Evolutionary conservation across 2,888 invertebrate genomes (phyloP).

Genomic region (Trypoxylon attenuatum): DNA sequence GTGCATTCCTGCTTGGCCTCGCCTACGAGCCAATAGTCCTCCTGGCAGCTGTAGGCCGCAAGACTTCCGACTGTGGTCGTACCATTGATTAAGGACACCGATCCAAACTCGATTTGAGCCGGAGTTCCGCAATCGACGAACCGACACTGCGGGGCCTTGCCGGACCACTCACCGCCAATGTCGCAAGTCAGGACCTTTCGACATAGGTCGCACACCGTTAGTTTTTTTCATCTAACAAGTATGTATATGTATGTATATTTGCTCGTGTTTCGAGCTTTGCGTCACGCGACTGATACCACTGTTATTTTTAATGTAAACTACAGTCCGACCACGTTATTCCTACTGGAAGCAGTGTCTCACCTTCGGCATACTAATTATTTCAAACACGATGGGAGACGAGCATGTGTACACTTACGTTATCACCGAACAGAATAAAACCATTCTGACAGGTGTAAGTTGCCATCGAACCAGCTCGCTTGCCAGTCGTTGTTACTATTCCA

Average conservation of each 20-base stretch:
- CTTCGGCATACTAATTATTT: slow-evolving; percentile 2
- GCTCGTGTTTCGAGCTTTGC: background rate
- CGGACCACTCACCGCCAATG: slow-evolving; percentile 90
- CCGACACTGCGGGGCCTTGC: slow-evolving; percentile 86
- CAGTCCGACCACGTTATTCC: background rate
- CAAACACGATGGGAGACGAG: no score
- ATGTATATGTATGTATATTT: no score
- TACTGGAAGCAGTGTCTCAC: background rate
- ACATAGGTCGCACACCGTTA: slow-evolving; percentile 16
- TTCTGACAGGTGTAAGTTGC: slow-evolving; percentile 88
- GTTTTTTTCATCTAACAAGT: slow-evolving; percentile 5
- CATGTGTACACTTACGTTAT: slow-evolving; percentile 85
- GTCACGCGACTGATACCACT: background rate
- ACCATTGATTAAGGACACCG: slow-evolving; percentile 83
- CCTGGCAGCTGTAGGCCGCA: slow-evolving; percentile 86
- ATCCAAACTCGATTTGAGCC: slow-evolving; percentile 86
- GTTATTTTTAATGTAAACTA: background rate
- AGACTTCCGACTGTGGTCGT: slow-evolving; percentile 88
- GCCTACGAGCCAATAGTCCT: slow-evolving; percentile 88
- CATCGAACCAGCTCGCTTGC: slow-evolving; percentile 86
- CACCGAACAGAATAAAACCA: slow-evolving; percentile 89
- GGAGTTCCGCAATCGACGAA: slow-evolving; percentile 92
- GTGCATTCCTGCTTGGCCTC: slow-evolving; percentile 84
- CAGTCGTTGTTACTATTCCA: slow-evolving; percentile 82
- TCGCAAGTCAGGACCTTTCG: slow-evolving; percentile 86